Base-by-base conservation (phyloP, 2,888 invertebrate species). In the Cerceris ruficornis region DNA sequence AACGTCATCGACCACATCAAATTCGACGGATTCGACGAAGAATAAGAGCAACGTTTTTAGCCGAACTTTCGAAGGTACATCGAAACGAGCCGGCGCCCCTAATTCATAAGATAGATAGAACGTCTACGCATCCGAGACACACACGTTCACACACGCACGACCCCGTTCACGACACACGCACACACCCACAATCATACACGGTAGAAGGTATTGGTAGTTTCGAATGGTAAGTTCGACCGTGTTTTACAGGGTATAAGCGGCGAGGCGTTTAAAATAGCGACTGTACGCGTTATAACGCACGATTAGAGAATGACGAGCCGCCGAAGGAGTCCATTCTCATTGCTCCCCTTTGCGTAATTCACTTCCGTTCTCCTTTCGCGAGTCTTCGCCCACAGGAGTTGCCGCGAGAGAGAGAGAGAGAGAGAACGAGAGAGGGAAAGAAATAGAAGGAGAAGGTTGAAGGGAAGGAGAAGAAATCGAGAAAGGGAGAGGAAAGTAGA, bases 211-310 rank as follows among this genome's bases (percentile, higher is more conserved):
- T 80, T 81, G 60, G 74, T 81, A 82, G 83, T 78, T 76, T 81
- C 70, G 81, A 82, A 73, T 74, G 61, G 78, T 86, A 83, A 86
- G 82, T 79, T 81, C 77, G 80, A 81, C 78, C 81, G 80, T 85
- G 83, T 86, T 85, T 80, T 83, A 88, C 87, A 88, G 87, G 87
- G 87, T 88, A 87, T 84, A 83, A 77, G 64, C 15, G 55, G 55
- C 28, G 55, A 15, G 17, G 7, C 17, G 17, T 15, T n/a, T 17
- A 17, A 28, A 55, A 55, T 55, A 7, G 17, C 55, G 55, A 8
- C 11, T 17, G 17, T 55, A 15, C 11, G 55, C n/a, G 50, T n/a
- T n/a, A 13, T n/a, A n/a, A 50, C 7, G 50, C 13, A 7, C 50
- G 50, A 50, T 11, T n/a, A n/a, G n/a, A 7, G 50, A n/a, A 50